Conservation (phyloP, 2,113 vertebrate genomes). For the Corythoichthys intestinalis region DNA sequence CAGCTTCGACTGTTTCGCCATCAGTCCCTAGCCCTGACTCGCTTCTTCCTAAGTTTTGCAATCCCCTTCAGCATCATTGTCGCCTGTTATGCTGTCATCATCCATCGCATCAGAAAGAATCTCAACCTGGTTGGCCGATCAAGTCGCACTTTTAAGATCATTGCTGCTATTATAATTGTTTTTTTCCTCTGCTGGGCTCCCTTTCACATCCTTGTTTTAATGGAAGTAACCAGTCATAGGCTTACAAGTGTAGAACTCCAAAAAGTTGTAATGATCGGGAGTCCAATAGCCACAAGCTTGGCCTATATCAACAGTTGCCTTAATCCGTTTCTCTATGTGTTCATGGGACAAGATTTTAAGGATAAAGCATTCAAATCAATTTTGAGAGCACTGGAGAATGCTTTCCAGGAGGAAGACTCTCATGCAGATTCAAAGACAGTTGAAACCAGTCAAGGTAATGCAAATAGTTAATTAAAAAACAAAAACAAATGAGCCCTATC, state of each 20-base stretch:
- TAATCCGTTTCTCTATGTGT: conserved; percentile 79
- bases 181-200: conserved; percentile 89
- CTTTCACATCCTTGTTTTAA: conserved; percentile 75
- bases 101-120: conserved; percentile 74
- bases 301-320: conserved; percentile 79
- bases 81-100: conserved; percentile 77
- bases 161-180: conserved; percentile 77
- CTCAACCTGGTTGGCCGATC: conserved; percentile 71
- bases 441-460: conserved; percentile 63
- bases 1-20: conserved; percentile 54
- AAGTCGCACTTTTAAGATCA: conserved; percentile 79
- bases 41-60: conserved; percentile 79
- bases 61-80: conserved; percentile 79
- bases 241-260: conserved; percentile 41
- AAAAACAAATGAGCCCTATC: too few species aligned
- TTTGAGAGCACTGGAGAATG: conserved; percentile 66
- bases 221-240: conserved; percentile 64
- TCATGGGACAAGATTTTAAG: conserved; percentile 79
- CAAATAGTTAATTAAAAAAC: conserved; percentile 53
- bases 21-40: conserved; percentile 69
- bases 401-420: conserved; percentile 74
- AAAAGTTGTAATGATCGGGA: conserved; percentile 53
- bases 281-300: conserved; percentile 69
- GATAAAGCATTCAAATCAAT: conserved; percentile 73
- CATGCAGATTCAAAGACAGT: conserved; percentile 67